Base-by-base conservation (phyloP, 2,797 vertebrate genomes). In the Typhlichthys subterraneus region DNA sequence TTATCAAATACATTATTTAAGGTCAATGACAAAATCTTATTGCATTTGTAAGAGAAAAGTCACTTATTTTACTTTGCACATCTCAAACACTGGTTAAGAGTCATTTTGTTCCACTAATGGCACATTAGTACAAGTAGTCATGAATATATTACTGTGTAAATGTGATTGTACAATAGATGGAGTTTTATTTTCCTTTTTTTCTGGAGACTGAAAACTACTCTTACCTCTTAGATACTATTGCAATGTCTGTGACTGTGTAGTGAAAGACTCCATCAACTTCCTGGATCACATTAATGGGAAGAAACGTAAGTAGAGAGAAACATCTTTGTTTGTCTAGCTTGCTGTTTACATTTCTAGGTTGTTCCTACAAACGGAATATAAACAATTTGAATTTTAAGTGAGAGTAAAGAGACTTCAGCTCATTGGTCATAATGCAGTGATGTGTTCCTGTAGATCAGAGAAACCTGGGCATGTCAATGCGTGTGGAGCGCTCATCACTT, bases 241-340 rank as follows among this genome's bases (percentile, higher is more conserved):
- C 72, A 99, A 99, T 0, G 97, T 99, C 0, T 99, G 97, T 12
- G 97, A 99, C 90, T 99, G 97, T 8, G 97, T 99, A 38, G 97
- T 99, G 65, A 99, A 99, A 76, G 97, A 99, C 80, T 99, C 97
- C 70, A 98, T 99, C 76, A 99, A 99, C 87, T 99, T 99, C 78
- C 70, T 99, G 88, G 97, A 99, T 91, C 97, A 98, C 89, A 99
- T 99, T 91, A 99, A 99, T 53, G 97, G 97, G 69, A 99, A 99
- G 82, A 99, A 99, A 92, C 97, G 97, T 99, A 92, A 96, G 96
- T 93, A 57, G 12, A 59, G 57, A 50, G 11, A 2, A 12, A 13
- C 15, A 6, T 7, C 4, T 53, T 7, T 52, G n/a, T 14, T 0
- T 53, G 15, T 12, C 8, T 48, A 17, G 19, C 19, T 19, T 10